Conservation (phyloP, 30 jellyfish, hydroid and myxozoan species). For the Chrysaora quinquecirrha region DNA sequence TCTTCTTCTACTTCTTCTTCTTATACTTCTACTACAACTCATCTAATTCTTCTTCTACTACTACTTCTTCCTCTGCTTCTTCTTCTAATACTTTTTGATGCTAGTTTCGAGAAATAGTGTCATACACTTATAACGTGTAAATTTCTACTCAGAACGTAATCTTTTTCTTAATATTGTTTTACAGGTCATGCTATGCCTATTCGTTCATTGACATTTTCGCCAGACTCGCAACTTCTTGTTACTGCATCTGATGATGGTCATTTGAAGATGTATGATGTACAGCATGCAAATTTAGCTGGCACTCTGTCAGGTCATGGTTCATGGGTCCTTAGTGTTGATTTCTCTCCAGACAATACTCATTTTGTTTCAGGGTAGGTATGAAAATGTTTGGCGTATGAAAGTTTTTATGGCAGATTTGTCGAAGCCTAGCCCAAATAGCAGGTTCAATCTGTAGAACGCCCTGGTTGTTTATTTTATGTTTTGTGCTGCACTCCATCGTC, state of each 20-base stretch:
- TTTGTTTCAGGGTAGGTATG: slow-evolving; percentile 93
- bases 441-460: too few relatives aligned
- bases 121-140: too few relatives aligned
- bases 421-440: too few relatives aligned
- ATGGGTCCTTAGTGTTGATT: slow-evolving; percentile 95
- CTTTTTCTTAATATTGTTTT: background rate
- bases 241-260: slow-evolving; percentile 99
- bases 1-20: background rate
- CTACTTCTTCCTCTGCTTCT: background rate
- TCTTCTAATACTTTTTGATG: background rate
- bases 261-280: slow-evolving; percentile 94
- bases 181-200: slow-evolving; percentile 99
- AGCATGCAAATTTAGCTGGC: slow-evolving; percentile 94
- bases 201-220: slow-evolving; percentile 93
- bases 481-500: too few relatives aligned
- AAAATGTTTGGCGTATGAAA: background rate
- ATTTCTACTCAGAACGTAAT: background rate
- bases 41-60: background rate
- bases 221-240: slow-evolving; percentile 90
- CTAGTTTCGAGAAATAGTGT: too few relatives aligned
- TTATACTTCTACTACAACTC: background rate
- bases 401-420: too few relatives aligned
- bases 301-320: slow-evolving; percentile 96
- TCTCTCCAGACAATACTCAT: slow-evolving; percentile 93
- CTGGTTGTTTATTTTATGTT: too few relatives aligned